phyloP scores from a whole-genome alignment of 2,888 invertebrate species.

The Alloscopus bannaensis region DNA sequence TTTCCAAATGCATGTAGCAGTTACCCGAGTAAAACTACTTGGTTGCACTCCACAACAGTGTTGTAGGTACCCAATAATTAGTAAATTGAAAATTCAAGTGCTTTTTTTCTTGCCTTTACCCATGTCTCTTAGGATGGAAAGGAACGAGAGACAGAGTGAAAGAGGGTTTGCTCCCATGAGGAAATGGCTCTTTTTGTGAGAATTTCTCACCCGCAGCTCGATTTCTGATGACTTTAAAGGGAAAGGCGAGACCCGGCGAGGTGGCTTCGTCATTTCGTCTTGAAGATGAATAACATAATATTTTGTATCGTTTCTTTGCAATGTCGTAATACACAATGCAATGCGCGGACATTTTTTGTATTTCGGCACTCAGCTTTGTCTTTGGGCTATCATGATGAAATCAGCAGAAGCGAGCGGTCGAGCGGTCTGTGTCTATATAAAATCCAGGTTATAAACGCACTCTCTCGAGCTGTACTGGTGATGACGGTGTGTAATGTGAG shows the following conservation, averaged over 20 bases:
- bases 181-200: slow-evolving; percentile 20
- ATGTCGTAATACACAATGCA: no score
- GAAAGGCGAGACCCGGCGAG: background rate
- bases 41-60: no score
- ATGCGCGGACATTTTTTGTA: no score
- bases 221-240: background rate
- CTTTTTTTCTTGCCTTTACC: background rate
- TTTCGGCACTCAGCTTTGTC: no score
- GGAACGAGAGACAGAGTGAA: background rate
- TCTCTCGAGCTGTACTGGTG: slow-evolving; percentile 1
- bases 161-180: no score
- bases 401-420: background rate
- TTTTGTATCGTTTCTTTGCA: no score
- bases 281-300: no score
- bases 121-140: background rate
- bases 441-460: background rate
- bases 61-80: slow-evolving; percentile 58
- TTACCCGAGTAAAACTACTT: no score
- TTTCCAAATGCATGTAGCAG: no score
- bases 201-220: slow-evolving; percentile 22
- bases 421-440: background rate
- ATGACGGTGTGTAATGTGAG: slow-evolving; percentile 18
- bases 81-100: slow-evolving; percentile 32
- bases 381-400: slow-evolving; percentile 51
- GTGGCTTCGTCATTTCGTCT: no score